Base-by-base conservation (phyloP, 1,140 invertebrate genomes). In the Cydia pomonella region DNA sequence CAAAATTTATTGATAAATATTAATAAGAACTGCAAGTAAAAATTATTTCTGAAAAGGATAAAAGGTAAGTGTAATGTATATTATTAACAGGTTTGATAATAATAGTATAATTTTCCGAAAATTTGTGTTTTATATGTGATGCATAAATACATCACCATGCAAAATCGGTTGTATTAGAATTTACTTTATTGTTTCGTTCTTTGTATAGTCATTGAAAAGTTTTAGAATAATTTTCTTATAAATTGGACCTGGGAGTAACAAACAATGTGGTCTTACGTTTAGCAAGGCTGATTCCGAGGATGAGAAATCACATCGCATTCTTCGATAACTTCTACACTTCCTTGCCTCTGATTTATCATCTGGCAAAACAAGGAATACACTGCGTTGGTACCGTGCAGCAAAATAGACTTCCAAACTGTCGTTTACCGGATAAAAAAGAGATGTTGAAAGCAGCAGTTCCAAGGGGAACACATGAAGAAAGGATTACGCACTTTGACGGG, bases 311-410 rank as follows among this genome's bases (percentile, higher is more conserved):
- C 18, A 82, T 80, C 29, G 76, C 84, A 77, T 86, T 81, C 53
- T 85, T 83, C 77, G 86, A 87, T 69, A 85, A 83, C 79, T 85
- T 75, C 80, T 87, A 85, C 75, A 87, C 80, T 0, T 82, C 83
- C 64, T 76, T 84, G 75, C 79, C 80, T 72, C 80, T 86, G 63
- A 73, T 82, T 73, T 33, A 64, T 78, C 80, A 77, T 78, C 78
- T 85, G 75, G 77, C 79, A 76, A 87, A 85, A 79, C 18, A 69
- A 79, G 82, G 80, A 72, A 87, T 85, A 79, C 73, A 85, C 59
- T 74, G 77, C 75, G 62, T 82, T 71, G 81, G 78, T 72, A 86
- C 83, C 82, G 77, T 83, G 27, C 79, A 83, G 76, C 75, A 75
- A 82, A 83, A 87, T 73, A 76, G 84, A 74, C 79, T 86, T 62